Evolutionary conservation across 1,140 invertebrate species (phyloP).

Genomic region (Nylanderia fulva): DNA sequence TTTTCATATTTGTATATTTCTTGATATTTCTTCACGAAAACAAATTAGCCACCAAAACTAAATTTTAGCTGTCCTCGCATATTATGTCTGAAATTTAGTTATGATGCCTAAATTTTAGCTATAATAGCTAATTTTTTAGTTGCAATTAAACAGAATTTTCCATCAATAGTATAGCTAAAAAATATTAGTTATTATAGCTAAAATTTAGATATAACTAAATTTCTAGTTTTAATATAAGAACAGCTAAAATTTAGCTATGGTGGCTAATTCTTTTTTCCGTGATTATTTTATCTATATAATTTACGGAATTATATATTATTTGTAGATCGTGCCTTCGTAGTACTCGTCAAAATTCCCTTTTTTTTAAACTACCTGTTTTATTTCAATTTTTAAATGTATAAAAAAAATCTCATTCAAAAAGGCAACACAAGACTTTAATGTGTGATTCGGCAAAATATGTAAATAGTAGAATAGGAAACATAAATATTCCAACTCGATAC

Average conservation of each 20-base stretch:
- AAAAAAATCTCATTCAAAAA: constrained; percentile 9
- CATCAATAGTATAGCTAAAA: too few relatives aligned
- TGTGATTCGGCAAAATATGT: constrained; percentile 52
- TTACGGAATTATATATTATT: constrained; percentile 18
- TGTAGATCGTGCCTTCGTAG: constrained; percentile 44
- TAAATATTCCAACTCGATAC: constrained; percentile 27
- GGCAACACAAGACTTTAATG: constrained; percentile 42
- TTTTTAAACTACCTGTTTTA: not conserved
- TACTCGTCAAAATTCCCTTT: constrained; percentile 8
- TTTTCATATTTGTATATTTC: not conserved
- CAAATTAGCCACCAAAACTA: too few relatives aligned
- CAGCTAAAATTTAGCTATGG: too few relatives aligned
- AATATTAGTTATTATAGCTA: too few relatives aligned
- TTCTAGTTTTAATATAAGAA: too few relatives aligned
- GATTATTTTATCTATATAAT: not conserved
- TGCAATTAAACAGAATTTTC: too few relatives aligned
- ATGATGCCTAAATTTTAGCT: too few relatives aligned
- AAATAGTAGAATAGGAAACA: constrained; percentile 58
- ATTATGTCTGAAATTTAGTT: too few relatives aligned
- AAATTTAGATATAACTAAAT: too few relatives aligned
- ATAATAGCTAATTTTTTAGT: too few relatives aligned
- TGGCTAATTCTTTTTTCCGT: too few relatives aligned
- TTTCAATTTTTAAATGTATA: not conserved
- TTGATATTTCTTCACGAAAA: constrained; percentile 9
- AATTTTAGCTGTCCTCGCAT: too few relatives aligned